phyloP scores from a whole-genome alignment of 2,113 vertebrate species.

The Cichladusa arquata region DNA sequence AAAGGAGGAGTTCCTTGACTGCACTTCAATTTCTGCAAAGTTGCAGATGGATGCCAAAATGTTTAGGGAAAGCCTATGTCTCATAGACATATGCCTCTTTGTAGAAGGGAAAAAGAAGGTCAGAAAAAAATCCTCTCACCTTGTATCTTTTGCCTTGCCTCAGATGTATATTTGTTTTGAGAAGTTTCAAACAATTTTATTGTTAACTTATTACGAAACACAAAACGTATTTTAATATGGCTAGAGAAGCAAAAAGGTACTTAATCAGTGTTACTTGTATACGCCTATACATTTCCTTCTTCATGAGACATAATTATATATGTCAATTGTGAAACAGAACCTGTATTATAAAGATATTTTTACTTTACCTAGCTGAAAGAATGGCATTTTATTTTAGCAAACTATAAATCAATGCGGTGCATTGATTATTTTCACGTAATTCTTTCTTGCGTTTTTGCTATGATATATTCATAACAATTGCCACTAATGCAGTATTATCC shows the following conservation, averaged over 20 bases:
- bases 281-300: conserved; percentile 66
- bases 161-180: conserved; percentile 71
- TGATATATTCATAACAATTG: conserved; percentile 58
- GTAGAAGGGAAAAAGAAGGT: conserved; percentile 59
- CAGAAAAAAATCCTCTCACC: conserved; percentile 51
- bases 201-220: conserved; percentile 77
- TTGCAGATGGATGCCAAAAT: conserved; percentile 73
- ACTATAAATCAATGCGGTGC: conserved; percentile 77
- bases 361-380: conserved; percentile 74
- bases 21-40: conserved; percentile 71
- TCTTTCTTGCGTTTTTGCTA: conserved; percentile 67
- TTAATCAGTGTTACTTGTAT: conserved; percentile 74
- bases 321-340: conserved; percentile 77
- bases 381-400: conserved; percentile 80
- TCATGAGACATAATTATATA: conserved; percentile 75
- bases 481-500: conserved; percentile 74
- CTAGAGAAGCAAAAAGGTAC: conserved; percentile 71
- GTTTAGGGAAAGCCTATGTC: conserved; percentile 72
- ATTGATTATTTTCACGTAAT: conserved; percentile 70
- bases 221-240: conserved; percentile 69
- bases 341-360: conserved; percentile 80
- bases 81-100: conserved; percentile 77
- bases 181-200: conserved; percentile 67
- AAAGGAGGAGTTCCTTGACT: conserved; percentile 48
- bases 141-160: conserved; percentile 71